phyloP scores from a whole-genome alignment of 1,140 invertebrate species.

The Drosophila pectinifera region DNA sequence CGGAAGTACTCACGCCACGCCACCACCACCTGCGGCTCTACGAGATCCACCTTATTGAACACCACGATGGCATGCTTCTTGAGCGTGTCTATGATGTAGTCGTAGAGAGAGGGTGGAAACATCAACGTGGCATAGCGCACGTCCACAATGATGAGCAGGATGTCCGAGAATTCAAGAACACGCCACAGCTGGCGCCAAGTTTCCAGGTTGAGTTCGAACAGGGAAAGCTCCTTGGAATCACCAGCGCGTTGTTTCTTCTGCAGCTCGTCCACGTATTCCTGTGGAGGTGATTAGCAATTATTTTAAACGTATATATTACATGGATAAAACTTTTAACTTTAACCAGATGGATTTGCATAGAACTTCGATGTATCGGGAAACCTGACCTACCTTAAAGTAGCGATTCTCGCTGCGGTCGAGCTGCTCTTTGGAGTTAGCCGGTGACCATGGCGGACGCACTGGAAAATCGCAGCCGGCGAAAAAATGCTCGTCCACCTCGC shows the following conservation, averaged over 20 bases:
- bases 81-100: slow-evolving; percentile 90
- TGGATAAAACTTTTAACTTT: too few relatives aligned
- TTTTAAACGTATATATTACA: neutral
- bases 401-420: slow-evolving; percentile 91
- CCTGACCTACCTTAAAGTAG: slow-evolving; percentile 89
- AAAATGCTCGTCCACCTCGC: slow-evolving; percentile 90
- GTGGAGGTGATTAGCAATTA: neutral
- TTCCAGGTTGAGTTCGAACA: slow-evolving; percentile 95
- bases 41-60: slow-evolving; percentile 97
- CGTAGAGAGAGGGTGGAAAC: slow-evolving; percentile 96
- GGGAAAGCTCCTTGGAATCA: slow-evolving; percentile 85
- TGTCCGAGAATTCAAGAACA: slow-evolving; percentile 95
- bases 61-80: slow-evolving; percentile 94
- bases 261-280: slow-evolving; percentile 86
- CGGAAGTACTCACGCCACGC: slow-evolving; percentile 95
- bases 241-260: slow-evolving; percentile 83
- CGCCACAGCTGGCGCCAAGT: slow-evolving; percentile 97
- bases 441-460: slow-evolving; percentile 92
- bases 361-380: neutral
- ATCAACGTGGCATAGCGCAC: slow-evolving; percentile 92
- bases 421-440: slow-evolving; percentile 89
- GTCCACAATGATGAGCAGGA: slow-evolving; percentile 93
- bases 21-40: slow-evolving; percentile 91
- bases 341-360: too few relatives aligned
- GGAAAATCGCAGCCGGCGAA: slow-evolving; percentile 92